Base-by-base conservation (phyloP, 2,888 invertebrate species). In the Dastarcus helophoroides region DNA sequence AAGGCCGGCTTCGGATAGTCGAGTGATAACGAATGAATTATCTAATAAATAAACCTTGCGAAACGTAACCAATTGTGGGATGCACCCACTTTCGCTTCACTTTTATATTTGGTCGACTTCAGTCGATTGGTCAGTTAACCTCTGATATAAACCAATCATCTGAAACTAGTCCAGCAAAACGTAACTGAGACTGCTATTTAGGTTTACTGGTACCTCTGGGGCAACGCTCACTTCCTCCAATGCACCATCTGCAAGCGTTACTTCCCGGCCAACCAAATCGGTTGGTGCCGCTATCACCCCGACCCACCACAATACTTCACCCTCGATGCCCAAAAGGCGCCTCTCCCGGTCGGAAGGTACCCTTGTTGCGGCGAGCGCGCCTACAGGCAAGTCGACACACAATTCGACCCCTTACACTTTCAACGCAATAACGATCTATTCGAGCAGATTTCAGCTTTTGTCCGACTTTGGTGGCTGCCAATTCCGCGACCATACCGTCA, bases 121-220 rank as follows among this genome's bases (percentile, higher is more conserved):
- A n/a, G n/a, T n/a, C n/a, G n/a, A n/a, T n/a, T n/a, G n/a, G n/a
- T n/a, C n/a, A n/a, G n/a, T n/a, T n/a, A n/a, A n/a, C n/a, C n/a
- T n/a, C n/a, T n/a, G n/a, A n/a, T n/a, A n/a, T n/a, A n/a, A n/a
- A n/a, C n/a, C n/a, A n/a, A n/a, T n/a, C n/a, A n/a, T n/a, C n/a
- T n/a, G n/a, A n/a, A n/a, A 19, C n/a, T 19, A 19, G 19, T 19
- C n/a, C 19, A n/a, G n/a, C n/a, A n/a, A n/a, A n/a, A n/a, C n/a
- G n/a, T n/a, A n/a, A n/a, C n/a, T n/a, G n/a, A n/a, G n/a, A n/a
- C n/a, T n/a, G n/a, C n/a, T n/a, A n/a, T n/a, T 7, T 78, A 78
- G 50, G 88, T 91, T 2, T 94, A 93, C 62, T 94, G 94, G 94
- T 72, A 83, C 23, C 63, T 93, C 26, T 93, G 93, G 93, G 88